phyloP scores from a whole-genome alignment of 2,888 invertebrate species.

The Meteorus colon region DNA sequence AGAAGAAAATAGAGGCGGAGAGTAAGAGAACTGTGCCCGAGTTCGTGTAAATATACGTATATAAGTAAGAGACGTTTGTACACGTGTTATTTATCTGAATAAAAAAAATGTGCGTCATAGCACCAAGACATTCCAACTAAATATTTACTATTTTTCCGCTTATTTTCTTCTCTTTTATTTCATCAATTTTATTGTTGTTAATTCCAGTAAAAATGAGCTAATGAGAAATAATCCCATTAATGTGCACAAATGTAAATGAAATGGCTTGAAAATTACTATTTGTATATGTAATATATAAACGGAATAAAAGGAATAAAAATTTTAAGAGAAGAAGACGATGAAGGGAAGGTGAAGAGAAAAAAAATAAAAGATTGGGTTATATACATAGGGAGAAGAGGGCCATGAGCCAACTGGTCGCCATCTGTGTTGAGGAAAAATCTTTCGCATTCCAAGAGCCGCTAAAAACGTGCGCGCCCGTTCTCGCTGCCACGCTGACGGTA shows the following conservation, averaged over 20 bases:
- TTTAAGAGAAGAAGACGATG: background rate
- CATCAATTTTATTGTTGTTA: background rate
- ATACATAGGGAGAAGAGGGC: conserved; percentile 34
- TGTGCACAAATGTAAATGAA: background rate
- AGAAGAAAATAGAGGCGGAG: background rate
- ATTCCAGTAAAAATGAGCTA: background rate
- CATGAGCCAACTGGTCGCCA: conserved; percentile 67
- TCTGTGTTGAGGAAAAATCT: conserved; percentile 69
- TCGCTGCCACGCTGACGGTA: conserved; percentile 3
- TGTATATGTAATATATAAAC: background rate
- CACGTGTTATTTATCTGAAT: conserved; percentile 15
- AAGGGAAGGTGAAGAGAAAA: background rate
- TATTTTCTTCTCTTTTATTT: background rate
- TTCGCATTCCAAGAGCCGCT: conserved; percentile 60
- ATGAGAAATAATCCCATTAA: background rate
- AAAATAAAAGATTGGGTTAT: background rate
- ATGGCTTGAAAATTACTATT: too few species aligned
- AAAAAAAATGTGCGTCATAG: background rate
- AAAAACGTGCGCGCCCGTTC: conserved; percentile 55
- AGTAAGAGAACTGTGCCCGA: too few species aligned
- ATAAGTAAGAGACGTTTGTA: background rate
- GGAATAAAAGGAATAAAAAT: background rate
- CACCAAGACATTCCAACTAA: background rate
- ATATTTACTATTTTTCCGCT: background rate
- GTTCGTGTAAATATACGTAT: conserved; percentile 3